A percentile compares a stretch with the other conserved stretches of the same genome.
phyloP scores from a whole-genome alignment of 2,888 invertebrate species.

The Agrypnus murinus region DNA sequence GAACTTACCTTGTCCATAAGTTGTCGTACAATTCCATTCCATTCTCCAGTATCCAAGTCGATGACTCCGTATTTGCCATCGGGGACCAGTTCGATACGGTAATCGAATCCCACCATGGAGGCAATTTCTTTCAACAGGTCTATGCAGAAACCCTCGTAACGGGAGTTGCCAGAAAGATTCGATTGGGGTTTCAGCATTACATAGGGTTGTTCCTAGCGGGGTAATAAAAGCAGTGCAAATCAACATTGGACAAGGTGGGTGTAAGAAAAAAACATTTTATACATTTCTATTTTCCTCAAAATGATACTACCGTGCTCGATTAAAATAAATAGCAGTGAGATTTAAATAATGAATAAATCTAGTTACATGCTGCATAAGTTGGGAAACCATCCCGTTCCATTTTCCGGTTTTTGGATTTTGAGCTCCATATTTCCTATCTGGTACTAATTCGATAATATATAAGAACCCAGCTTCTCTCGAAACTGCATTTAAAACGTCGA shows the following conservation, averaged over 20 bases:
- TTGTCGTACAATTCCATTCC: constrained; percentile 82
- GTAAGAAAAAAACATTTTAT: not conserved
- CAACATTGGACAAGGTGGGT: not conserved
- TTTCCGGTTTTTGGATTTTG: constrained; percentile 76
- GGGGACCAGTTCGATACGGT: constrained; percentile 78
- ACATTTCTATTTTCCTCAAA: not conserved
- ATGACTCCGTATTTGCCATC: constrained; percentile 84
- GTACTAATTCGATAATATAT: constrained; percentile 81
- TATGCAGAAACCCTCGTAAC: constrained; percentile 84
- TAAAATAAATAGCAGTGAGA: not conserved
- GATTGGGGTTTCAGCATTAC: constrained; percentile 69
- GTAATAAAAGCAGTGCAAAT: constrained; percentile 45
- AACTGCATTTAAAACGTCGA: constrained; percentile 82
- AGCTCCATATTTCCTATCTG: constrained; percentile 81
- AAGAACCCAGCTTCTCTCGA: constrained; percentile 81
- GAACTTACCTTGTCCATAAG: constrained; percentile 78
- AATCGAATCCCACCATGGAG: constrained; percentile 79
- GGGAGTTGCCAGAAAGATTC: constrained; percentile 76
- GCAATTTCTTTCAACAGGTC: constrained; percentile 80
- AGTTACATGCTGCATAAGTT: constrained; percentile 84
- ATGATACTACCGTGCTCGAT: not conserved
- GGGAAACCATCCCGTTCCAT: constrained; percentile 82
- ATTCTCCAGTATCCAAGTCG: constrained; percentile 82
- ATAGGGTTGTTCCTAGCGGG: constrained; percentile 69
- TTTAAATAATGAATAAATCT: constrained; percentile 52